Evolutionary conservation across 2,888 invertebrate genomes (phyloP).

Genomic region (Microctonus hyperodae): DNA sequence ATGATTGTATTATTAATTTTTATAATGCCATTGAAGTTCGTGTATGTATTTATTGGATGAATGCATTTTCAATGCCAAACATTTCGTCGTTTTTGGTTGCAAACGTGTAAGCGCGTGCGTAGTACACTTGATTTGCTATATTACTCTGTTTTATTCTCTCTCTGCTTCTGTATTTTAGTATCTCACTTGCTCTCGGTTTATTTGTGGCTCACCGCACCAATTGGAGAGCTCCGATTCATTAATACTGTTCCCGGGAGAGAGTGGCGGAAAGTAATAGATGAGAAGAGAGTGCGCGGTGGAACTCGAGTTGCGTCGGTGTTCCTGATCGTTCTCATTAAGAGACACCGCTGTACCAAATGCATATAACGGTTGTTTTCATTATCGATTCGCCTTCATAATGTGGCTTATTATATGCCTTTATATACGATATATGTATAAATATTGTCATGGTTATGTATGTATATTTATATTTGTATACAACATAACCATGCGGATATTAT

Average conservation of each 20-base stretch:
- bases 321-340: constrained; percentile 50
- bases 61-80: constrained; percentile 24
- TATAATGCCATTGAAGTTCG: neutral
- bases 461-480: neutral
- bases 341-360: constrained; percentile 41
- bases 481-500: too few species aligned
- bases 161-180: too few species aligned
- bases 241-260: constrained; percentile 23
- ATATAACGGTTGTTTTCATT: constrained; percentile 43
- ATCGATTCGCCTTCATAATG: constrained; percentile 25
- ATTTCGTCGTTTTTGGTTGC: neutral
- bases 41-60: constrained; percentile 23
- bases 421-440: too few species aligned
- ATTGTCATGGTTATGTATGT: neutral
- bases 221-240: constrained; percentile 28
- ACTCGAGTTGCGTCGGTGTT: constrained; percentile 21
- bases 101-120: constrained; percentile 9
- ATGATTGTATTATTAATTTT: neutral
- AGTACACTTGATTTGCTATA: too few species aligned
- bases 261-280: neutral
- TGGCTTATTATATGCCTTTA: constrained; percentile 24
- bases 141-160: too few species aligned
- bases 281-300: constrained; percentile 10
- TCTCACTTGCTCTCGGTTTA: constrained; percentile 11
- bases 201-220: constrained; percentile 19